Evolutionary conservation across 2,888 invertebrate genomes (phyloP).

Genomic region (Nymphalis polychloros): DNA sequence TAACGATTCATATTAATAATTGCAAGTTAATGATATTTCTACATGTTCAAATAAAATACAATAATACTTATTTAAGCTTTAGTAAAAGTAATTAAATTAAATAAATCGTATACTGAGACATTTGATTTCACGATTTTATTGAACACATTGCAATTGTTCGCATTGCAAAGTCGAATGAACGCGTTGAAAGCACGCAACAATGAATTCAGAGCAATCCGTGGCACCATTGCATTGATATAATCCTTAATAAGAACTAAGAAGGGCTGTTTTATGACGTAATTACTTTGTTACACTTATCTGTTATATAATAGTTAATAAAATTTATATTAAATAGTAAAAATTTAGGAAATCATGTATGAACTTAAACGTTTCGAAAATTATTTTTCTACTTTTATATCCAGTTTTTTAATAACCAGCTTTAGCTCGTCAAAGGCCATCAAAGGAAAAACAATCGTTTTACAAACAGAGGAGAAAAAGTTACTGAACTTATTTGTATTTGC

Average conservation of each 20-base stretch:
- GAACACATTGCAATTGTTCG: slow-evolving; percentile 18
- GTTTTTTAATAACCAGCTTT: no score
- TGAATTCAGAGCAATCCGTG: slow-evolving; percentile 32
- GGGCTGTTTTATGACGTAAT: slow-evolving; percentile 2
- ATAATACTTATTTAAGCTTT: not conserved
- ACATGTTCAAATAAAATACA: no score
- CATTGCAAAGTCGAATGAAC: slow-evolving; percentile 21
- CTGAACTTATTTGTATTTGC: no score
- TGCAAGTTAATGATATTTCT: no score
- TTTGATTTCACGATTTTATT: slow-evolving; percentile 11
- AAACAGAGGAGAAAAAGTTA: no score
- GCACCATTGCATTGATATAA: slow-evolving; percentile 24
- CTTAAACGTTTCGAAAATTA: no score
- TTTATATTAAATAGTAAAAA: no score
- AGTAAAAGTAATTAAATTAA: not conserved
- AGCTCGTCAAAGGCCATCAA: no score
- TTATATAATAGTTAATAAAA: not conserved
- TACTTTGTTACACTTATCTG: not conserved
- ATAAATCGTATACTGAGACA: not conserved
- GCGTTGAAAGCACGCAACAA: slow-evolving; percentile 32
- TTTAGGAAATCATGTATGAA: no score
- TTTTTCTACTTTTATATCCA: no score
- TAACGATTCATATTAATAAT: no score
- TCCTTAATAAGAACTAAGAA: slow-evolving; percentile 17
- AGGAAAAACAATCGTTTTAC: no score